Conservation (phyloP, 2,888 invertebrate species). For the Gerosis bhagava region DNA sequence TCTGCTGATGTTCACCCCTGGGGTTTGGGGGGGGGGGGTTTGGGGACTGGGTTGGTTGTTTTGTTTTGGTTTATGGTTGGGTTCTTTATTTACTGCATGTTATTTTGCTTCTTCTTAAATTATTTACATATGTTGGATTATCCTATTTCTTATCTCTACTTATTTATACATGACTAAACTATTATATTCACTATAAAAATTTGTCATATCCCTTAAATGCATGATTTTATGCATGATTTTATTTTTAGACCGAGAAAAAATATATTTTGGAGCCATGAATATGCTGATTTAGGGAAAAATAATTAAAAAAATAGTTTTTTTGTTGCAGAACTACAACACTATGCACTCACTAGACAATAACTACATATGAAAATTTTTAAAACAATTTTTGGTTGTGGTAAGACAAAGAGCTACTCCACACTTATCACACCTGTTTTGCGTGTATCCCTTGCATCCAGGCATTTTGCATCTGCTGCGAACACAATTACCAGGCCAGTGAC, state of each 20-base stretch:
- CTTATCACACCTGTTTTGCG: conserved; percentile 42
- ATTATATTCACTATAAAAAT: neutral
- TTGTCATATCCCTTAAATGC: conserved; percentile 31
- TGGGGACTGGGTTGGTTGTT: too few relatives aligned
- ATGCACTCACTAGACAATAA: conserved; percentile 37
- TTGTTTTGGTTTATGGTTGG: too few relatives aligned
- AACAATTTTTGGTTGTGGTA: conserved; percentile 40
- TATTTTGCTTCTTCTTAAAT: too few relatives aligned
- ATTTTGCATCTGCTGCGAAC: conserved; percentile 43
- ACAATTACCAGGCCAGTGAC: conserved; percentile 41
- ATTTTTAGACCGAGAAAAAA: conserved; percentile 38
- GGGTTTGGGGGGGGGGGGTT: too few relatives aligned
- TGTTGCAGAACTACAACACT: conserved; percentile 38
- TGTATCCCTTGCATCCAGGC: conserved; percentile 43
- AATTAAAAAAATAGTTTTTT: conserved; percentile 32
- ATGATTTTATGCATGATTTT: conserved; percentile 31
- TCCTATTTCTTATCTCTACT: too few relatives aligned
- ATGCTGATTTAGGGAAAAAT: too few relatives aligned
- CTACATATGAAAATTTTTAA: conserved; percentile 39
- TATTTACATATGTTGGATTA: too few relatives aligned
- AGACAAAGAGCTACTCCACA: conserved; percentile 43
- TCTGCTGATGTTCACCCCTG: too few relatives aligned
- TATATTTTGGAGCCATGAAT: conserved; percentile 40
- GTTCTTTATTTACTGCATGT: too few relatives aligned
- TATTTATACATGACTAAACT: too few relatives aligned